Evolutionary conservation across 2,113 vertebrate species (phyloP).

Genomic region (Cisticola juncidis): DNA sequence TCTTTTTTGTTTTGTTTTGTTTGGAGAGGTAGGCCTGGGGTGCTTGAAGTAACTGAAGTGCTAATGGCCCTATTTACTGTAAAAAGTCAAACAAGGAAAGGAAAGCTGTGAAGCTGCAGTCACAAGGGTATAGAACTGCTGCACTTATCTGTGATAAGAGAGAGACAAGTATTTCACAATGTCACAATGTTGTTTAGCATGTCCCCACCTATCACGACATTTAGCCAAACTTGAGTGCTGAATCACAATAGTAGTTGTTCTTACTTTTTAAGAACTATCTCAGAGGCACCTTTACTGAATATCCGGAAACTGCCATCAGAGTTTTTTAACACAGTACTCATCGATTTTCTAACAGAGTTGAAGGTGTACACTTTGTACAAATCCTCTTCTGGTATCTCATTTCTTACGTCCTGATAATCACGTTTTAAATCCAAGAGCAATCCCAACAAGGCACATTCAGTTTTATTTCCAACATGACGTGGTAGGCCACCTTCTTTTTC

Average conservation of each 20-base stretch:
- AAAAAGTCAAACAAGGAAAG: background rate
- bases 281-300: slow-evolving; percentile 99
- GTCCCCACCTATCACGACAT: background rate
- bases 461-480: slow-evolving; percentile 98
- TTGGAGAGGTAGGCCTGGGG: background rate
- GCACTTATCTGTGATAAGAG: background rate
- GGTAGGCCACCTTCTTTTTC: slow-evolving; percentile 98
- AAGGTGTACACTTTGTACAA: slow-evolving; percentile 99
- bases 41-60: background rate
- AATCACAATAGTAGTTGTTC: slow-evolving; percentile 36
- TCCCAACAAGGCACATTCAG: slow-evolving; percentile 99
- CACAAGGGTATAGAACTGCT: background rate
- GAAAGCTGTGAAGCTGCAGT: background rate
- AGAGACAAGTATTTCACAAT: background rate
- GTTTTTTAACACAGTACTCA: slow-evolving; percentile 98
- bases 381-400: slow-evolving; percentile 96
- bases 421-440: slow-evolving; percentile 91
- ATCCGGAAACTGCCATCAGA: slow-evolving; percentile 95
- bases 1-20: background rate
- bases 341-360: slow-evolving; percentile 98
- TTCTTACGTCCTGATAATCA: slow-evolving; percentile 94
- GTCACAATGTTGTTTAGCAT: background rate
- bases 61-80: background rate
- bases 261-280: slow-evolving; percentile 99
- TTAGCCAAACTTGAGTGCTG: background rate